These are phyloP conservation scores for Thymelicus acteon DNA, from an alignment of 2,888 invertebrate genomes.

Conservation along the genomic window DNA sequence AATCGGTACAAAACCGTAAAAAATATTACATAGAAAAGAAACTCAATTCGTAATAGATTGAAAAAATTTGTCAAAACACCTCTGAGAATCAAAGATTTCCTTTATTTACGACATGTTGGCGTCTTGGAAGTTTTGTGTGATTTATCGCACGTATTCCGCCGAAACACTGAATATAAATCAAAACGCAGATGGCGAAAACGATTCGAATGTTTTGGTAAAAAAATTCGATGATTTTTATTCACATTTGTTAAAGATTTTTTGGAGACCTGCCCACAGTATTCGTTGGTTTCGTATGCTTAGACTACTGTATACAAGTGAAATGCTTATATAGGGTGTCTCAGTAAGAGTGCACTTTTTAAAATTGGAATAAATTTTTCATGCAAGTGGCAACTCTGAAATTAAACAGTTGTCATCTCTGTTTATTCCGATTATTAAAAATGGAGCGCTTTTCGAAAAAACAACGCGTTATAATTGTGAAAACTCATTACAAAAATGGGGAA, in stretches of 20 bases:
- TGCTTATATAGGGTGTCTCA: too few species aligned
- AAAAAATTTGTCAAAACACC: constrained; percentile 10
- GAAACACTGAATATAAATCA: constrained; percentile 64
- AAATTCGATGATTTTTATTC: constrained; percentile 18
- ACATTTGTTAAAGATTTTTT: constrained; percentile 14
- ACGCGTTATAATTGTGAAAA: too few species aligned
- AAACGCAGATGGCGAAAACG: constrained; percentile 61
- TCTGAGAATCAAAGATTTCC: constrained; percentile 39
- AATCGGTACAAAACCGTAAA: neutral
- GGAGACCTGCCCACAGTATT: too few species aligned
- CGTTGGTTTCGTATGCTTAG: too few species aligned
- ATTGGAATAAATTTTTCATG: too few species aligned
- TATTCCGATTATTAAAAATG: too few species aligned
- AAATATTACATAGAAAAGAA: neutral
- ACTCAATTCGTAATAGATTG: constrained; percentile 13
- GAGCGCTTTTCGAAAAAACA: too few species aligned
- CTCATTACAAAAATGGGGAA: too few species aligned
- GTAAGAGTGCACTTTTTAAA: too few species aligned
- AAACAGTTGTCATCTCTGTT: too few species aligned
- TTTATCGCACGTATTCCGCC: constrained; percentile 55
- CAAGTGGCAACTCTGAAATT: too few species aligned
- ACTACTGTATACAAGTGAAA: too few species aligned
- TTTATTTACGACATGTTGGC: constrained; percentile 53
- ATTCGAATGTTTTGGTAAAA: constrained; percentile 50
- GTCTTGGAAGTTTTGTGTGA: constrained; percentile 51